Evolutionary conservation across 2,113 vertebrate genomes (phyloP).

Genomic region (Clarias macrocephalus): DNA sequence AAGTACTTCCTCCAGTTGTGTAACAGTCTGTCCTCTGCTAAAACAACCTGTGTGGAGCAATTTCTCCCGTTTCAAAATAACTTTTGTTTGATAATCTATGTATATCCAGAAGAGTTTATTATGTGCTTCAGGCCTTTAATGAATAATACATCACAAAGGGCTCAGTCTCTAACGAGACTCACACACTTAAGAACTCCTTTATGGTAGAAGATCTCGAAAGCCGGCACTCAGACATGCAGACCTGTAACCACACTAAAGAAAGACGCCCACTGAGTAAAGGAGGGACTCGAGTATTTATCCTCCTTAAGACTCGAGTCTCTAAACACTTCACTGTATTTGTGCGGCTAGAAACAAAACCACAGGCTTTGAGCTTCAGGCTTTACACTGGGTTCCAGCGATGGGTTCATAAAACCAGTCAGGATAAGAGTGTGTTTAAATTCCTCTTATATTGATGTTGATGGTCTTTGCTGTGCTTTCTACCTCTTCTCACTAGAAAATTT

Average conservation of each 20-base stretch:
- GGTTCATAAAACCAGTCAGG: slow-evolving; percentile 1
- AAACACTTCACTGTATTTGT: slow-evolving; percentile 19
- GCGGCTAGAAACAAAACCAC: slow-evolving; percentile 15
- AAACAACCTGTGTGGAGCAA: background rate
- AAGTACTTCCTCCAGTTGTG: background rate
- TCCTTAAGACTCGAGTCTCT: slow-evolving; percentile 18
- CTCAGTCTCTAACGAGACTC: background rate
- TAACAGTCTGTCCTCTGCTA: background rate
- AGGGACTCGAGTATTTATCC: slow-evolving; percentile 5
- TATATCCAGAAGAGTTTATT: background rate
- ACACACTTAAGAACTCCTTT: slow-evolving; percentile 5
- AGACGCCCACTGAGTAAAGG: background rate
- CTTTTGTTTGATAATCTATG: background rate
- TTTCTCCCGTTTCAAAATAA: background rate
- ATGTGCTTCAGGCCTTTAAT: background rate
- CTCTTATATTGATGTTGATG: background rate
- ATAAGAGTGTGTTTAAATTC: background rate
- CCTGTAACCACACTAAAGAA: background rate
- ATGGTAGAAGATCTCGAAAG: slow-evolving; percentile 1
- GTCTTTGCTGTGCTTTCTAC: background rate
- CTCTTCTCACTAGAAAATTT: background rate
- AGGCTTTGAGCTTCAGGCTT: background rate
- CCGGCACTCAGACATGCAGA: slow-evolving; percentile 11
- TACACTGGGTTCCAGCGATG: background rate
- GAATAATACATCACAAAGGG: background rate